Evolutionary conservation across 1,140 invertebrate genomes (phyloP), one percentile per base, ranked within the genome.

Genomic region (Papilio helenus): DNA sequence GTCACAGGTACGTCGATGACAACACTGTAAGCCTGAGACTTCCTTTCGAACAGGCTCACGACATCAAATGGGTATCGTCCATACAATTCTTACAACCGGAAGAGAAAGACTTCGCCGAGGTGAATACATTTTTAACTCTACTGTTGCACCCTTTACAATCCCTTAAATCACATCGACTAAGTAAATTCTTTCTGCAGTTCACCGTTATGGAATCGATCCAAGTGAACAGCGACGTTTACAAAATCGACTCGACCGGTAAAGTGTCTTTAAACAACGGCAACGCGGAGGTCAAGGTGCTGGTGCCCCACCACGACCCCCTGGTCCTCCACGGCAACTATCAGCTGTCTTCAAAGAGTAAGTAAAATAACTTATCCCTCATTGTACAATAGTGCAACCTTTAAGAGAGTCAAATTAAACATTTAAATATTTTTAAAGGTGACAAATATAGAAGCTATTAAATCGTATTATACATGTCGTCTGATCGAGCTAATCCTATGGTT

Each of bases 271-370:
- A 94, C 58, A 85, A 95, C 1, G 96, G 96, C 0, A 93, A 90
- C 55, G 94, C 95, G 0, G 95, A 95, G 58, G 58, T 97, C 2
- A 95, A 95, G 72, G 92, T 95, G 88, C 55, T 96, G 90, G 87
- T 90, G 83, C 76, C 92, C 80, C 80, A 89, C 79, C 44, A 86
- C 16, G 82, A 92, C 78, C 86, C 92, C 0, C 58, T 89, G 51
- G 87, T 91, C 0, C 80, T 94, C 12, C 90, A 95, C 4, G 72
- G n/a, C 16, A 91, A 86, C 5, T 95, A 94, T 84, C 93, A 94
- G 73, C 79, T 84, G 18, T 81, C 90, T 16, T 14, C 84, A 3
- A 84, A 88, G 81, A 86, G 92, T 94, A 83, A 79, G 80, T 79
- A 49, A 34, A 39, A 29, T 5, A 34, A 39, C 7, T 39, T 39